Base-by-base conservation (phyloP, 2,113 vertebrate species). In the Spea multiplicata region DNA sequence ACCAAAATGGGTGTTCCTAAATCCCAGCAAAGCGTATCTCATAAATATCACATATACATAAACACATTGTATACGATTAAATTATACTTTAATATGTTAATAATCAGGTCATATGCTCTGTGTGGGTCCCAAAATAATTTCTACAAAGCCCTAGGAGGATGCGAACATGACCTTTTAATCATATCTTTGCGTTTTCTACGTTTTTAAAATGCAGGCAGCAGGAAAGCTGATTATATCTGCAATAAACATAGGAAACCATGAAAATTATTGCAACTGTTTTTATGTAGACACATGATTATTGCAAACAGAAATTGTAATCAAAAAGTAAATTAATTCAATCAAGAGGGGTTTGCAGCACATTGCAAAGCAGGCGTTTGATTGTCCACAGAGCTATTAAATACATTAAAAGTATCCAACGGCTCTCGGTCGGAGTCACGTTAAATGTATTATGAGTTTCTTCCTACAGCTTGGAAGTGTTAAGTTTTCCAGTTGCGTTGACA, bases 251-350 rank as follows among this genome's bases (percentile, higher is more conserved):
- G 4, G 17, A 48, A 77, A 70, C 66, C 75, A 77, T 77, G 66
- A 70, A 49, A 49, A 70, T 55, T 61, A 77, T 59, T 62, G 16
- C 55, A 62, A 17, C 17, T 70, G 46, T 68, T 76, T 70, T 70
- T 48, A 77, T 70, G 66, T 62, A 66, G 66, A 45, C 66, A 49
- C 52, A 70, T 76, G 66, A 45, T 62, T 70, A 70, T 77, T 70
- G 53, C 62, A 77, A 50, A 70, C 55, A 12, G n/a, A 46, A 70
- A 77, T 61, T 70, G 67, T 77, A 77, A 77, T 77, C 59, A 77
- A 77, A 69, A 70, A 50, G 55, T 70, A 49, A 70, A 70, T 70
- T 48, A 13, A 61, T 61, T 77, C 57, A 70, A 77, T 77, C 75
- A 71, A 71, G 45, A 61, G 75, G 53, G 17, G 55, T 62, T 77